Base-by-base conservation (phyloP, 37 sponge, comb jelly and placozoan genomes). In the Theonella swinhoei region DNA sequence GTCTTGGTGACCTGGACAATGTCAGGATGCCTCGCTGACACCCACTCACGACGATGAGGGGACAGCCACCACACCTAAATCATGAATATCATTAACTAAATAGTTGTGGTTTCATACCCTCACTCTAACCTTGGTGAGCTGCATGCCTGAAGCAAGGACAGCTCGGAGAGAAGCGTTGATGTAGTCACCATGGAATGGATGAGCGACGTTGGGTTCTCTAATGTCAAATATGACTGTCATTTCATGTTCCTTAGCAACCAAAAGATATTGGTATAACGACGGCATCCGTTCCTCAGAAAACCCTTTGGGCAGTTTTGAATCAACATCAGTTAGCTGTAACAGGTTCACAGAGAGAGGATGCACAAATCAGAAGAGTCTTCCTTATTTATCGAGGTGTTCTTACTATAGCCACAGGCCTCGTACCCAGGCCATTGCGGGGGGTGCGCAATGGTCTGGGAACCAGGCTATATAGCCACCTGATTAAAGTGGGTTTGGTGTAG, bases 61-160 rank as follows among this genome's bases (percentile, higher is more conserved):
- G 68, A 33, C 35, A 90, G 64, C 90, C 90, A 90, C 90, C 85
- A 84, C 32, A 90, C 90, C 90, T 89, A 66, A 47, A 14, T 14
- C 54, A 47, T 47, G 54, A 47, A 47, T 47, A 47, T 47, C 54
- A 14, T 47, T 47, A 47, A 47, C 3, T 5, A 3, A 29, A 22
- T 1, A 36, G 35, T 0, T 71, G n/a, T 36, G 3, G 36, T 17
- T 20, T 71, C 72, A 36, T 71, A 36, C 72, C 36, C 31, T n/a
- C 31, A 47, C 54, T 65, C 64, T 62, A 43, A 87, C 87, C 81
- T 87, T 80, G 4, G 19, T 65, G 2, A 37, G 58, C 1, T 70
- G 0, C 0, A 88, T 79, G 14, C 85, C 81, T 22, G 85, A 84
- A 3, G 66, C 39, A 5, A 39, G 22, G 33, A 90, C 54, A 74